Evolutionary conservation across 2,797 vertebrate genomes (phyloP).

Genomic region (Meriones psammophilus): DNA sequence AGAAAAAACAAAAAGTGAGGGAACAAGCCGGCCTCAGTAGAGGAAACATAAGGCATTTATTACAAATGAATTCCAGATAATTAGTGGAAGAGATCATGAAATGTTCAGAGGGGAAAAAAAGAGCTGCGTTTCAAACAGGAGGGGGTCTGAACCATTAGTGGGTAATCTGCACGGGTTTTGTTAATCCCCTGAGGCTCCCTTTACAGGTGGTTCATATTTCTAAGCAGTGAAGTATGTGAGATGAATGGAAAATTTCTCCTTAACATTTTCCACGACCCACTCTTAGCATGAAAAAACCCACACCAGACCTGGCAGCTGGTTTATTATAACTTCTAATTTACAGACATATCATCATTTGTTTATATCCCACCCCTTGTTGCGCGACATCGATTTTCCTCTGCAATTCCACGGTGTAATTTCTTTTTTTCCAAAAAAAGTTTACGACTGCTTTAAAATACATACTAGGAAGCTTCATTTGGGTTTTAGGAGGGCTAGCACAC

Average conservation of each 20-base stretch:
- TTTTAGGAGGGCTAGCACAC: constrained; percentile 37
- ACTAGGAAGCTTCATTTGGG: neutral
- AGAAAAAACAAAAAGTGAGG: constrained; percentile 83
- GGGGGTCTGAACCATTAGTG: constrained; percentile 85
- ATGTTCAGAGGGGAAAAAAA: constrained; percentile 79
- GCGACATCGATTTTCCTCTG: constrained; percentile 63
- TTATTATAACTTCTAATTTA: constrained; percentile 71
- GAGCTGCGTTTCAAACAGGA: constrained; percentile 85
- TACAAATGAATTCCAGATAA: constrained; percentile 90
- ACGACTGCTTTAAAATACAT: constrained; percentile 53
- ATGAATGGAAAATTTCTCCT: constrained; percentile 90
- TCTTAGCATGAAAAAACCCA: constrained; percentile 81
- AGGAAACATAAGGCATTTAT: constrained; percentile 90
- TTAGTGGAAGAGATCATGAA: constrained; percentile 89
- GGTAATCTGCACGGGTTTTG: constrained; percentile 85
- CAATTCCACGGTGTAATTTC: constrained; percentile 51
- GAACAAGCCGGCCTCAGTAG: constrained; percentile 76
- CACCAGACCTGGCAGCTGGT: constrained; percentile 68
- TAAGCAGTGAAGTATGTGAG: constrained; percentile 87
- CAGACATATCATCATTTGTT: constrained; percentile 66
- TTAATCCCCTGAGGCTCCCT: constrained; percentile 86
- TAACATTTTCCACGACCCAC: constrained; percentile 88
- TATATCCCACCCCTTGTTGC: neutral
- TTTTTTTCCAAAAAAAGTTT: constrained; percentile 34
- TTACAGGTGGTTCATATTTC: constrained; percentile 92